Evolutionary conservation across 2,113 vertebrate species (phyloP).

Genomic region (Eulemur macaco): DNA sequence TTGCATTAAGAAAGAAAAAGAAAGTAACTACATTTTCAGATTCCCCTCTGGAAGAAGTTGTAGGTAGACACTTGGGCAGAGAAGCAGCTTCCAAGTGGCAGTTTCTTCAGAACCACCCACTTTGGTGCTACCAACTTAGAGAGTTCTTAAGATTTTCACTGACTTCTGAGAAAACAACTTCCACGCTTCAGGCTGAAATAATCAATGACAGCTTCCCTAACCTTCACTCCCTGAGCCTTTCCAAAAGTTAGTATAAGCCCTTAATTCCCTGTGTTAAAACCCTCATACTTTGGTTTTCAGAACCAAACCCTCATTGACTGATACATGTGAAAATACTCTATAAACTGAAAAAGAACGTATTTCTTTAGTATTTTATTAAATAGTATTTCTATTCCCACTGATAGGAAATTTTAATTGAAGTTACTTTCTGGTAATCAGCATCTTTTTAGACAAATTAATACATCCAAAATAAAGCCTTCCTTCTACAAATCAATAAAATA

Average conservation of each 20-base stretch:
- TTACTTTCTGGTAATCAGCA: conserved; percentile 37
- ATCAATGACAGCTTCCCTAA: neutral
- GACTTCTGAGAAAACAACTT: conserved; percentile 38
- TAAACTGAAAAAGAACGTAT: neutral
- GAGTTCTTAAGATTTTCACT: neutral
- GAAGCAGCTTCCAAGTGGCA: neutral
- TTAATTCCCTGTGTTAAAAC: neutral
- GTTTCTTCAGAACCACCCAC: neutral
- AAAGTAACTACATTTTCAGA: neutral
- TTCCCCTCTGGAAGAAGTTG: neutral
- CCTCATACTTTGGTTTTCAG: neutral
- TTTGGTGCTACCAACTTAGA: neutral
- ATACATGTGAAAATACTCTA: neutral
- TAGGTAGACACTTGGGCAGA: neutral
- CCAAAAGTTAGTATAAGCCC: neutral
- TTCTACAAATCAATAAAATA: conserved; percentile 45
- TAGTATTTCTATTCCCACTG: neutral
- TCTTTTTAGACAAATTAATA: conserved; percentile 51
- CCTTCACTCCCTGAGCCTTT: neutral
- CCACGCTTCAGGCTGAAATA: neutral
- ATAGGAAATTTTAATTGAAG: conserved; percentile 18
- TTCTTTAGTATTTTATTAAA: too few relatives aligned
- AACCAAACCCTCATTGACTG: neutral
- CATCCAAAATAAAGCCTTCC: conserved; percentile 32
- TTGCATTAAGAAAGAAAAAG: neutral